Percentiles rank a stretch among this genome's conserved stretches.
phyloP scores from a whole-genome alignment of 2,113 vertebrate species.

The Mugil cephalus region DNA sequence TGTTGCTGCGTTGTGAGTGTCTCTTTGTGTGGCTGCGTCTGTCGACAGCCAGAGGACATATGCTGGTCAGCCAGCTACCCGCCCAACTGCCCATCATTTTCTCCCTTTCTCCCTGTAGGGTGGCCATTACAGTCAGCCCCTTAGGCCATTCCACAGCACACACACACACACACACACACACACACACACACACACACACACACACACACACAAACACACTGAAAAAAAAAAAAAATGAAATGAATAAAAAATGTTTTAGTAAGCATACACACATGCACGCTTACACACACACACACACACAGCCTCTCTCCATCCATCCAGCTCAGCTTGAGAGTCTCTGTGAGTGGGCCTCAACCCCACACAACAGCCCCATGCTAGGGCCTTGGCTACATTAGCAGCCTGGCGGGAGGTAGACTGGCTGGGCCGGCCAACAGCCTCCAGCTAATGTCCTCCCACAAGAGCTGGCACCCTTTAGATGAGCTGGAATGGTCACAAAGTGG shows the following conservation, averaged over 20 bases:
- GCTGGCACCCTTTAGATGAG: constrained; percentile 64
- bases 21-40: constrained; percentile 51
- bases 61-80: constrained; percentile 62
- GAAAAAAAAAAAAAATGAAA: constrained; percentile 27
- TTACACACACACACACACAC: constrained; percentile 13
- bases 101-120: constrained; percentile 65
- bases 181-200: constrained; percentile 23
- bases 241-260: constrained; percentile 2
- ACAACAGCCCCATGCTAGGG: constrained; percentile 47
- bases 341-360: constrained; percentile 55
- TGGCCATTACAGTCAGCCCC: constrained; percentile 67
- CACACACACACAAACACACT: constrained; percentile 23
- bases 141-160: constrained; percentile 58
- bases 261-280: constrained; percentile 31
- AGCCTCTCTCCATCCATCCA: constrained; percentile 30
- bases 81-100: constrained; percentile 66
- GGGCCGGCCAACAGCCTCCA: constrained; percentile 53
- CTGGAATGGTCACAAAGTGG: constrained; percentile 75
- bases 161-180: constrained; percentile 14
- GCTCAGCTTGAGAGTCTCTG: constrained; percentile 63
- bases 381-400: constrained; percentile 73
- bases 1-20: constrained; percentile 26
- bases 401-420: constrained; percentile 61
- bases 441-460: constrained; percentile 67
- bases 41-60: constrained; percentile 62